phyloP scores from a whole-genome alignment of 2,113 vertebrate species.

The Sylvilagus bachmani region DNA sequence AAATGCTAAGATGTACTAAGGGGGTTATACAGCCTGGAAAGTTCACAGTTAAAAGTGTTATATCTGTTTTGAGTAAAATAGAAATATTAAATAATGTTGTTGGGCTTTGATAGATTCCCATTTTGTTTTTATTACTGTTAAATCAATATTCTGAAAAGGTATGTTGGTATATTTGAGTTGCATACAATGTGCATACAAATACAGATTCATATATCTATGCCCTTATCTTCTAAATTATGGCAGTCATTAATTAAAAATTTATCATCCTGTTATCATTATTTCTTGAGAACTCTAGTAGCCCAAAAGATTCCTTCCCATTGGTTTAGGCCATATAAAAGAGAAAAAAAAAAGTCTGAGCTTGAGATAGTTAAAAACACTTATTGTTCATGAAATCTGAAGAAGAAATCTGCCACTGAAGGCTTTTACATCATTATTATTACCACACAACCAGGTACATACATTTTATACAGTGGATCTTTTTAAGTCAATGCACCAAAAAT shows the following conservation, averaged over 20 bases:
- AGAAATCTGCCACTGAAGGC: neutral
- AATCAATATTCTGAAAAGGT: neutral
- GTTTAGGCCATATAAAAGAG: neutral
- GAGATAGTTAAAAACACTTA: neutral
- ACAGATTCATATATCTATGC: neutral
- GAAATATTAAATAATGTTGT: neutral
- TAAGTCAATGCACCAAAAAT: neutral
- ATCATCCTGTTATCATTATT: neutral
- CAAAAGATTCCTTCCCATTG: neutral
- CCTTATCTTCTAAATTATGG: neutral
- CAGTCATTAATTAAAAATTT: neutral
- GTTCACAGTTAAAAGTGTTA: neutral
- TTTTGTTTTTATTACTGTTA: neutral
- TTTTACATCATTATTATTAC: slow-evolving; percentile 14
- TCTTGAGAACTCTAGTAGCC: neutral
- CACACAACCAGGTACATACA: neutral
- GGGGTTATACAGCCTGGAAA: neutral
- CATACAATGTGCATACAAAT: neutral
- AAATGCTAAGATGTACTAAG: neutral
- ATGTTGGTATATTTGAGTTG: neutral
- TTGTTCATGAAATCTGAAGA: neutral
- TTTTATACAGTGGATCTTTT: neutral
- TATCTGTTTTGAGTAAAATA: neutral
- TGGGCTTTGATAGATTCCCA: neutral
- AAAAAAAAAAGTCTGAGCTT: neutral